A percentile compares a stretch with the other conserved stretches of the same genome.
Conservation (phyloP, 2,113 vertebrate genomes). For the Syngnathus scovelli region DNA sequence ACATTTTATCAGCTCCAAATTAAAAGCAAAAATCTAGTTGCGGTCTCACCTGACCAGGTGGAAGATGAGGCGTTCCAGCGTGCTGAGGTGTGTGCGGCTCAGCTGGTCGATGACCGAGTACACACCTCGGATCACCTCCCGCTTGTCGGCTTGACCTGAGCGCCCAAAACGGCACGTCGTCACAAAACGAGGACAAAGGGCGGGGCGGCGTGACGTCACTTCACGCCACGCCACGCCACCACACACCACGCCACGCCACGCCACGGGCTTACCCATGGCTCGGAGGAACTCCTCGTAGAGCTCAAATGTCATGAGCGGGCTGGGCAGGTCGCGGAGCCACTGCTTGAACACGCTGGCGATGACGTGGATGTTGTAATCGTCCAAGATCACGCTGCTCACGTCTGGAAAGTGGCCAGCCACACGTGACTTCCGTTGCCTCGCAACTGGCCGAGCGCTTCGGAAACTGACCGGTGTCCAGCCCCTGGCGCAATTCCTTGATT, state of each 20-base stretch:
- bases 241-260: not conserved
- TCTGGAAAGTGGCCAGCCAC: constrained; percentile 66
- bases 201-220: too few species aligned
- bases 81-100: constrained; percentile 89
- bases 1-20: not conserved
- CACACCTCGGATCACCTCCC: constrained; percentile 83
- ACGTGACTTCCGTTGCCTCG: not conserved
- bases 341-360: constrained; percentile 98
- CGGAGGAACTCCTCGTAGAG: constrained; percentile 95
- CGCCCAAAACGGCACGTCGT: not conserved
- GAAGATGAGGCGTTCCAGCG: constrained; percentile 92
- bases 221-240: too few species aligned
- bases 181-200: not conserved
- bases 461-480: constrained; percentile 83
- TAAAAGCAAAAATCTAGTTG: too few species aligned
- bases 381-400: constrained; percentile 82
- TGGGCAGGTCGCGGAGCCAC: constrained; percentile 94
- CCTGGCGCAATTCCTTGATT: constrained; percentile 91
- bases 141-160: constrained; percentile 86
- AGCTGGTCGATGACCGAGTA: constrained; percentile 95
- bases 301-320: constrained; percentile 97
- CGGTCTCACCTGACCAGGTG: constrained; percentile 86
- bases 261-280: constrained; percentile 82
- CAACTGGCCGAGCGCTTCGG: too few species aligned
- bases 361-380: constrained; percentile 97